Evolutionary conservation across 2,797 vertebrate genomes (phyloP), one percentile per base, ranked within the genome.

Genomic region (Rhabdomys pumilio): DNA sequence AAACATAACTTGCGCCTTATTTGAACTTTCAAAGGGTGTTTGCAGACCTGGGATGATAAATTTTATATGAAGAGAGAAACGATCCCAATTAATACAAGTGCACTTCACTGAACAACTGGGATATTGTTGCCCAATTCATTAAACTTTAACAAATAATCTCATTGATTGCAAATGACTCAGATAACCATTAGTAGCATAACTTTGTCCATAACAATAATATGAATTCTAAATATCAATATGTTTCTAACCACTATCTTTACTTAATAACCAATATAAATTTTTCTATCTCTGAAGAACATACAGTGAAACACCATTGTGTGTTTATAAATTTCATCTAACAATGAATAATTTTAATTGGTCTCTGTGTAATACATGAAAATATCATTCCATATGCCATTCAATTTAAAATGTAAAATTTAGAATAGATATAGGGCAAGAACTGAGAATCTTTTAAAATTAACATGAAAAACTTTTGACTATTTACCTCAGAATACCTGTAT

Each of bases 51-150:
- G 44, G 96, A 97, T 98, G 98, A 99, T 99, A 96, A 99, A 99
- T 99, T 99, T 99, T 99, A 99, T 99, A 99, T 98, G 98, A 98
- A 94, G 96, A 97, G 99, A 98, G 99, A 99, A 99, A 97, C 9
- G 98, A 99, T 99, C 99, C 98, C 96, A 98, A 96, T 98, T 98
- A 98, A 98, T 98, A 94, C 98, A 96, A 98, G 98, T 97, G 96
- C 85, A 94, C 69, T 98, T 99, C 98, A 98, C 99, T 98, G 98
- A 98, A 99, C 97, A 99, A 99, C 99, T 97, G 96, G 97, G 96
- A 98, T 98, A 98, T 96, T 96, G 97, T 99, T 98, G 97, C 97
- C 96, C 97, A 94, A 93, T 96, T 98, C 98, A 99, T 99, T 98
- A 99, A 99, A 99, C 96, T 99, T 99, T 99, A 98, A 98, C 97